phyloP scores from a whole-genome alignment of 2,888 invertebrate genomes.

The Cephus rjabovi region DNA sequence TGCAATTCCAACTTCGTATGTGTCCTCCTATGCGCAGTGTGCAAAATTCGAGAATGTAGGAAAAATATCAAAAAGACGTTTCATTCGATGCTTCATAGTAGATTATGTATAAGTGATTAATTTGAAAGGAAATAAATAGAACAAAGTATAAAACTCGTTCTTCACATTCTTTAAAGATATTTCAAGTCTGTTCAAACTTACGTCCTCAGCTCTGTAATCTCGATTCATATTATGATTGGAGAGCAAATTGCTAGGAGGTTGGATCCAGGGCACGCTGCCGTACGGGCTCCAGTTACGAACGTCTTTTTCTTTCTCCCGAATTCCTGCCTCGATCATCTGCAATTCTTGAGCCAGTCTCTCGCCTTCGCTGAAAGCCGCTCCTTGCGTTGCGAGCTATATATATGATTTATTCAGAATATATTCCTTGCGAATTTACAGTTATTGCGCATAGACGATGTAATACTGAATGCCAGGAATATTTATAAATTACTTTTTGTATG shows the following conservation, averaged over 20 bases:
- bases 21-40: slow-evolving; percentile 68
- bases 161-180: background rate
- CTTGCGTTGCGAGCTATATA: slow-evolving; percentile 68
- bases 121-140: background rate
- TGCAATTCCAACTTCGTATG: slow-evolving; percentile 75
- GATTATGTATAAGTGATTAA: background rate
- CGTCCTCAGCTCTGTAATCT: slow-evolving; percentile 62
- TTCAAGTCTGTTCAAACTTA: slow-evolving; percentile 31
- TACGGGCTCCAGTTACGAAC: slow-evolving; percentile 67
- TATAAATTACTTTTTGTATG: background rate
- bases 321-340: slow-evolving; percentile 73
- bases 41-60: slow-evolving; percentile 17
- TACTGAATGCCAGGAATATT: slow-evolving; percentile 2
- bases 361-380: slow-evolving; percentile 69
- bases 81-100: background rate
- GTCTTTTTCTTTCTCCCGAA: slow-evolving; percentile 73
- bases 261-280: slow-evolving; percentile 59
- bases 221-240: slow-evolving; percentile 51
- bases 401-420: slow-evolving; percentile 2
- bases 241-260: slow-evolving; percentile 51
- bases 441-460: background rate
- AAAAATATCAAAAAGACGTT: background rate
- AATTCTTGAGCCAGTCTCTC: slow-evolving; percentile 73
- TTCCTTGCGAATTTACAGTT: background rate
- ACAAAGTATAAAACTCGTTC: background rate